Evolutionary conservation across 2,797 vertebrate genomes (phyloP).

Genomic region (Melanotaenia parkinsoni): DNA sequence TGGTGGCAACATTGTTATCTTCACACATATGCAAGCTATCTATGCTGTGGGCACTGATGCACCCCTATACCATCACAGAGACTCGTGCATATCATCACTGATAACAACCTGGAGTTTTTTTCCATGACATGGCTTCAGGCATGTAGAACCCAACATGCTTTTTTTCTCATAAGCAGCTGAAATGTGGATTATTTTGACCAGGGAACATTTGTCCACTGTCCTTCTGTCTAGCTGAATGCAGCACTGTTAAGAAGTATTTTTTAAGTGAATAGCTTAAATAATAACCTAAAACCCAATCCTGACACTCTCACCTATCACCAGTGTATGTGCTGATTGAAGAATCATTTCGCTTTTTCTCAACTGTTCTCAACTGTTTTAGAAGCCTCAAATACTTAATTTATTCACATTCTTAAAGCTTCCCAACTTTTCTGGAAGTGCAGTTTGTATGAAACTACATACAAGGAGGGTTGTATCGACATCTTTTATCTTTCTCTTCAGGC

Average conservation of each 20-base stretch:
- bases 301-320: background rate
- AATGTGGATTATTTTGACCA: background rate
- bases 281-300: background rate
- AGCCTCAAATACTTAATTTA: too few relatives aligned
- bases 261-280: background rate
- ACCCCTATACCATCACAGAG: background rate
- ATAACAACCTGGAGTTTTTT: background rate
- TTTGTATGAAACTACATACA: background rate
- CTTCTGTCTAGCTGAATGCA: background rate
- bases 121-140: background rate
- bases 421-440: too few relatives aligned
- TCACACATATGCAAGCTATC: background rate
- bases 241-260: background rate
- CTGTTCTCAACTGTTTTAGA: too few relatives aligned
- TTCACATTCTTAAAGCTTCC: too few relatives aligned
- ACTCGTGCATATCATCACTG: background rate
- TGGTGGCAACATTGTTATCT: too few relatives aligned
- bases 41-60: background rate
- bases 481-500: background rate
- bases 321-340: background rate
- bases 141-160: background rate
- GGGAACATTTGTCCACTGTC: background rate
- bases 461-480: background rate
- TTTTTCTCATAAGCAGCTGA: background rate
- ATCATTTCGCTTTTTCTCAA: too few relatives aligned